Evolutionary conservation across 2,888 invertebrate genomes (phyloP).

Genomic region (Smittia aterrima): DNA sequence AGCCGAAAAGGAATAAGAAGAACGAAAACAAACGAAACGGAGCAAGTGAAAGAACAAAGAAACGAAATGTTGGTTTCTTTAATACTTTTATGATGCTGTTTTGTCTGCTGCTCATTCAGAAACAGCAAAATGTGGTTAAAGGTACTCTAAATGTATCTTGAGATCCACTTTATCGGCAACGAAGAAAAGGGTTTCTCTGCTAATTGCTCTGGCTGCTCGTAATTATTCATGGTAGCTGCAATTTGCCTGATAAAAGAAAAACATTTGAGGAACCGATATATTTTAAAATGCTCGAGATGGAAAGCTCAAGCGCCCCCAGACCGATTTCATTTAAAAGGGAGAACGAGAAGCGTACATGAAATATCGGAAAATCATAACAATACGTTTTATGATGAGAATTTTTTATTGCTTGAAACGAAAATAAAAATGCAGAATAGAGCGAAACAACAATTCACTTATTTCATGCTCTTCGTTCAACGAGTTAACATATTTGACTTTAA

Average conservation of each 20-base stretch:
- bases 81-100: constrained; percentile 33
- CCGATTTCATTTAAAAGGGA: background rate
- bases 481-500: background rate
- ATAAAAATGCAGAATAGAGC: background rate
- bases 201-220: background rate
- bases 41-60: constrained; percentile 29
- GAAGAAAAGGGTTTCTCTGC: background rate
- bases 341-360: background rate
- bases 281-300: background rate
- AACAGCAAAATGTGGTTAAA: constrained; percentile 34
- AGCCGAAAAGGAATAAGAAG: background rate
- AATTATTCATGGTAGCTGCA: background rate
- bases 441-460: background rate
- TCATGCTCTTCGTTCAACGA: background rate
- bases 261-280: background rate
- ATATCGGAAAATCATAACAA: background rate
- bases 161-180: background rate
- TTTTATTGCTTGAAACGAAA: background rate
- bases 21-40: too few species aligned
- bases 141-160: constrained; percentile 2
- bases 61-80: constrained; percentile 1
- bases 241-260: background rate
- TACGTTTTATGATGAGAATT: background rate
- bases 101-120: background rate
- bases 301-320: background rate